These are phyloP conservation scores for Oxyruncus cristatus DNA, from an alignment of 2,113 vertebrate genomes.

Conservation along the genomic window DNA sequence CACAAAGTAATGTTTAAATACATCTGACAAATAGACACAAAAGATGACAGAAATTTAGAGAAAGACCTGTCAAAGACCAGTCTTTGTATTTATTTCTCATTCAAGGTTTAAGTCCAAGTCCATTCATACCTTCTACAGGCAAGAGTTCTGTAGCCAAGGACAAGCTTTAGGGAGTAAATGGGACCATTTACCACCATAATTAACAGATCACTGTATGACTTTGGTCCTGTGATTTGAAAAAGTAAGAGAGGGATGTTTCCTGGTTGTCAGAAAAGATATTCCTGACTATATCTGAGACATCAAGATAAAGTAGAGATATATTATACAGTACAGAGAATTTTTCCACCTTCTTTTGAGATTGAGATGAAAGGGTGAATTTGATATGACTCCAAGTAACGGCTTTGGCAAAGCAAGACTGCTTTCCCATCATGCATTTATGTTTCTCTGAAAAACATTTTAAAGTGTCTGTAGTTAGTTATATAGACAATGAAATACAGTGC, in stretches of 20 bases:
- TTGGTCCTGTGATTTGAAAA: background rate
- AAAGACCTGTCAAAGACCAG: rapidly evolving
- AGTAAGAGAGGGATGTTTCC: background rate
- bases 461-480: background rate
- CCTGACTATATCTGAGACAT: background rate
- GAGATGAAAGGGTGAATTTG: background rate
- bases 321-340: background rate
- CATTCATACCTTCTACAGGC: background rate
- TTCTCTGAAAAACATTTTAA: background rate
- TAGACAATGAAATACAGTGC: background rate
- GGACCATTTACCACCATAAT: background rate
- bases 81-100: background rate
- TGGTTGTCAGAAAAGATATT: background rate
- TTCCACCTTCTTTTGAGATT: background rate
- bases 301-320: background rate
- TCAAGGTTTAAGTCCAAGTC: background rate
- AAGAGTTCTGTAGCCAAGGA: background rate
- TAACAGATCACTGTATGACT: background rate
- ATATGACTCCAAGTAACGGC: background rate
- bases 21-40: background rate
- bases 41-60: background rate
- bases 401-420: background rate
- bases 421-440: background rate
- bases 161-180: background rate
- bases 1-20: background rate